Conservation (phyloP, 2,113 vertebrate species). For the Oncorhynchus nerka region DNA sequence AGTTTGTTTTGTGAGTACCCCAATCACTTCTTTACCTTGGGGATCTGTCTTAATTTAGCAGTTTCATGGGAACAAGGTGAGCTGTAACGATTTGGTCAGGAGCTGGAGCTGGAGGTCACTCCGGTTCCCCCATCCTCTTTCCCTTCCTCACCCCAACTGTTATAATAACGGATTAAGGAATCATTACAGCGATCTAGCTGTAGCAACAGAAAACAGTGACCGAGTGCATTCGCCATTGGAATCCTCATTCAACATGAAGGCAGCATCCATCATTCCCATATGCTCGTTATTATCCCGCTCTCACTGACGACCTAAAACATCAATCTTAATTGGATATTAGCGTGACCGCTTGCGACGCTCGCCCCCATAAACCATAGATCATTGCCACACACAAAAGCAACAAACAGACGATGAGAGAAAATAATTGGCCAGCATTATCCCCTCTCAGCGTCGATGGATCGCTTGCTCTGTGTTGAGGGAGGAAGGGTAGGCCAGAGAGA, state of each 20-base stretch:
- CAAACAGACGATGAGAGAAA: constrained; percentile 30
- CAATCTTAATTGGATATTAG: constrained; percentile 40
- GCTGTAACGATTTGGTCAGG: constrained; percentile 45
- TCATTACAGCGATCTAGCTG: constrained; percentile 36
- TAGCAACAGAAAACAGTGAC: constrained; percentile 18
- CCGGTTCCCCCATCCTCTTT: constrained; percentile 22
- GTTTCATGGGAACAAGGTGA: constrained; percentile 28
- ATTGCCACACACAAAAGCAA: constrained; percentile 26
- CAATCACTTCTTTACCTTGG: constrained; percentile 31
- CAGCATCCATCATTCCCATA: constrained; percentile 22
- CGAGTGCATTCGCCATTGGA: constrained; percentile 5
- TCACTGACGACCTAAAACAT: constrained; percentile 27
- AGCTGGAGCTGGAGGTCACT: constrained; percentile 34
- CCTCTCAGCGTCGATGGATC: constrained; percentile 13
- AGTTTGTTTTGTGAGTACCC: no score
- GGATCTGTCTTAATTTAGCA: constrained; percentile 43
- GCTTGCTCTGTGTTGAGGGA: constrained; percentile 4
- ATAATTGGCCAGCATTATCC: constrained; percentile 28
- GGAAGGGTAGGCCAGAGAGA: not conserved
- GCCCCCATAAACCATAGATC: constrained; percentile 4
- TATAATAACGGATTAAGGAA: constrained; percentile 17
- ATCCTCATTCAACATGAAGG: constrained; percentile 22
- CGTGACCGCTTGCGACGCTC: constrained; percentile 19
- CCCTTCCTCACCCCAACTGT: not conserved
- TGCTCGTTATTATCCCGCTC: constrained; percentile 21